phyloP scores from a whole-genome alignment of 2,888 invertebrate species.

The Sympetrum striolatum region DNA sequence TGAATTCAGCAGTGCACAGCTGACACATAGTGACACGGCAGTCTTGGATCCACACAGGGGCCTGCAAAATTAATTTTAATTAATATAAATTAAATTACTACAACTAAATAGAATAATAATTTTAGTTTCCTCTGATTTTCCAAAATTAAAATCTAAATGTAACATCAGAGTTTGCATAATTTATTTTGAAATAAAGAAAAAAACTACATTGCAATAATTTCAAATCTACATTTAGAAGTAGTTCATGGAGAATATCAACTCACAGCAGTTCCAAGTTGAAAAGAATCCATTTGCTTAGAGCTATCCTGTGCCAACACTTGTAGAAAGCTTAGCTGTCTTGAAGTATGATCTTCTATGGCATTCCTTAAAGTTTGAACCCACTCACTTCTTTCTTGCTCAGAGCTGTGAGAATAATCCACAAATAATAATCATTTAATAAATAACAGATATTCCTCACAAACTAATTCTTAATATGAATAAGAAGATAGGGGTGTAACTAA shows the following conservation, averaged over 20 bases:
- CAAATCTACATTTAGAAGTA: not conserved
- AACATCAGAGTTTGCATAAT: too few species aligned
- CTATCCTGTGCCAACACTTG: slow-evolving; percentile 46
- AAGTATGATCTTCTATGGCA: slow-evolving; percentile 61
- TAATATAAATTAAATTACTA: too few species aligned
- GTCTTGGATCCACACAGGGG: slow-evolving; percentile 68
- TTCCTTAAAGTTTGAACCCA: slow-evolving; percentile 62
- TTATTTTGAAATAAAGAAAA: too few species aligned
- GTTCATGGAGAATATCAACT: slow-evolving; percentile 41
- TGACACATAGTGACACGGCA: slow-evolving; percentile 70
- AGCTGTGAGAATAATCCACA: slow-evolving; percentile 56
- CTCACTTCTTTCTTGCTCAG: slow-evolving; percentile 61
- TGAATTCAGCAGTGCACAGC: slow-evolving; percentile 69
- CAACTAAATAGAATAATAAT: too few species aligned
- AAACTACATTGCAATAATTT: too few species aligned
- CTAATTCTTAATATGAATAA: too few species aligned
- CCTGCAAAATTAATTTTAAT: slow-evolving; percentile 52
- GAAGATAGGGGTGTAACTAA: too few species aligned
- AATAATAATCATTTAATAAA: not conserved
- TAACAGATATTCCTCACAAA: too few species aligned
- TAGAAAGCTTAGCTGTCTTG: slow-evolving; percentile 58
- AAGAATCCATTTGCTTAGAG: slow-evolving; percentile 48
- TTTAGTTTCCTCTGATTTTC: too few species aligned
- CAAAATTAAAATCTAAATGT: too few species aligned
- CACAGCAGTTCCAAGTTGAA: slow-evolving; percentile 57